phyloP scores from a whole-genome alignment of 2,888 invertebrate species.

The Itoplectis maculator region DNA sequence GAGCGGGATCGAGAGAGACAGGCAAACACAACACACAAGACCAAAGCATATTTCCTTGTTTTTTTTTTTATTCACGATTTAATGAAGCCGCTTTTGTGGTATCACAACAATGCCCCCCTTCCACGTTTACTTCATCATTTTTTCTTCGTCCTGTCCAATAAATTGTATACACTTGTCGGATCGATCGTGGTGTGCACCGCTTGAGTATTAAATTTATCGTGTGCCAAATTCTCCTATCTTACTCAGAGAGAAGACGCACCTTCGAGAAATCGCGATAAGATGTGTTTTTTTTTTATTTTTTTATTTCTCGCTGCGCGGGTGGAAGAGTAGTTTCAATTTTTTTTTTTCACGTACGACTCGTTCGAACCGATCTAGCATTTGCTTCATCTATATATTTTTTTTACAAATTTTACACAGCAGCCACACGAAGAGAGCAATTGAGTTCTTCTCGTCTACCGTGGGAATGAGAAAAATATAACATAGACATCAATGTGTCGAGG shows the following conservation, averaged over 20 bases:
- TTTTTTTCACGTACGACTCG: conserved; percentile 54
- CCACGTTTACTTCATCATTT: conserved; percentile 73
- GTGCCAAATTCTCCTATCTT: neutral
- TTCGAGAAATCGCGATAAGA: neutral
- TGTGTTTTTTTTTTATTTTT: conserved; percentile 25
- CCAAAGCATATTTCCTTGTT: conserved; percentile 70
- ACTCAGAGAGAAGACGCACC: neutral
- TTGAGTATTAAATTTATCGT: conserved; percentile 2
- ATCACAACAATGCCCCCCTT: conserved; percentile 83
- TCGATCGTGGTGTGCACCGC: conserved; percentile 8
- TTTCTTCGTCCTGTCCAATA: conserved; percentile 52
- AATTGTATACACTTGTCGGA: conserved; percentile 67
- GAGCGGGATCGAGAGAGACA: neutral
- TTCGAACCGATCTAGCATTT: conserved; percentile 45
- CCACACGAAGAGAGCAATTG: conserved; percentile 78
- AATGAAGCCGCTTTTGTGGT: conserved; percentile 83
- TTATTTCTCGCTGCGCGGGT: neutral
- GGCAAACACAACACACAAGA: conserved; percentile 34
- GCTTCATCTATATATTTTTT: conserved; percentile 16
- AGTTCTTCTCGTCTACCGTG: conserved; percentile 68
- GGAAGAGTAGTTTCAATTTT: neutral
- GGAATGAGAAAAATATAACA: conserved; percentile 49
- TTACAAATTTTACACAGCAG: conserved; percentile 78
- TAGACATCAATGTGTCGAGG: too few species aligned
- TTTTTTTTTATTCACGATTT: conserved; percentile 77